Conservation (phyloP, 2,797 vertebrate genomes). For the Siniperca undulata region DNA sequence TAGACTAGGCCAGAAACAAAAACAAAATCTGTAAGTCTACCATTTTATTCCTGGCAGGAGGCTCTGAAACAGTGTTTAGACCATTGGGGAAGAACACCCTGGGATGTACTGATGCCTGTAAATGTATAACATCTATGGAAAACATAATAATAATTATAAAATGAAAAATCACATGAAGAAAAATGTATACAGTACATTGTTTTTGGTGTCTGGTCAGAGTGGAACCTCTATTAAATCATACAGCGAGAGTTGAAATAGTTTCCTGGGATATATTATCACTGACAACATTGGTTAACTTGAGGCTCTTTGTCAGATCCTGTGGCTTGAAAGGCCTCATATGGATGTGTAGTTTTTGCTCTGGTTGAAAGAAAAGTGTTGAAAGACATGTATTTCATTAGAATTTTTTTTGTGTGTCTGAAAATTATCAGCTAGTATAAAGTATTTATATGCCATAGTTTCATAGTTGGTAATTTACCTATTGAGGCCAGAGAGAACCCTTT, state of each 20-base stretch:
- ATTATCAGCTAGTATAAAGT: not conserved
- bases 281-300: not conserved
- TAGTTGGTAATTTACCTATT: constrained; percentile 1
- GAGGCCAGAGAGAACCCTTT: constrained; percentile 20
- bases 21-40: not conserved
- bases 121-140: not conserved
- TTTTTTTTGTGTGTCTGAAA: constrained; percentile 7
- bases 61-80: not conserved
- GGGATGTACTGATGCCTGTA: not conserved
- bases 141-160: not conserved
- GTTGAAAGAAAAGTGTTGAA: constrained; percentile 9
- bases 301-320: not conserved
- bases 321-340: not conserved
- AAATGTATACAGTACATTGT: too few species aligned
- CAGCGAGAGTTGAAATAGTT: not conserved
- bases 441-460: not conserved
- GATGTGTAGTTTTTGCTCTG: not conserved
- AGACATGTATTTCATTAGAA: not conserved
- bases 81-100: not conserved
- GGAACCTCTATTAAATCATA: not conserved
- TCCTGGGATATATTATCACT: not conserved
- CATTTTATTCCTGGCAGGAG: not conserved
- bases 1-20: constrained; percentile 14
- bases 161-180: constrained; percentile 11
- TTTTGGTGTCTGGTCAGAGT: not conserved